phyloP scores from a whole-genome alignment of 2,113 vertebrate genomes.

The Ameiurus melas region DNA sequence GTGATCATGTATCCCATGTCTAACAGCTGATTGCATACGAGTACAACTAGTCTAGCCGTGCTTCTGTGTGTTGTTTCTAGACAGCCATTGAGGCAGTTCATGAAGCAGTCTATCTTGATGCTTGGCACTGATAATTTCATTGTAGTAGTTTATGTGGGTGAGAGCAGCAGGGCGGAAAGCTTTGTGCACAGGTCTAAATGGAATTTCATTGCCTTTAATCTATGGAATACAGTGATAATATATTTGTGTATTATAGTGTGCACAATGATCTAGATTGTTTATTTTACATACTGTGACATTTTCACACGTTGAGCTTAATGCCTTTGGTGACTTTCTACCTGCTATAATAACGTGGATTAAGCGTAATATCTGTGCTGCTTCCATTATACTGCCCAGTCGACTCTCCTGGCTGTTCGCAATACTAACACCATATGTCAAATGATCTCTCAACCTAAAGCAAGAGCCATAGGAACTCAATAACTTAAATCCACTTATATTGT shows the following conservation, averaged over 20 bases:
- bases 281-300: not conserved
- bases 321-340: not conserved
- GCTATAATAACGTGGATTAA: conserved; percentile 25
- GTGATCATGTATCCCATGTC: not conserved
- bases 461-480: conserved; percentile 39
- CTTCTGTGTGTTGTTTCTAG: conserved; percentile 19
- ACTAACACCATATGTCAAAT: conserved; percentile 40
- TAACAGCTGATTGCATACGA: not conserved
- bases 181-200: not conserved
- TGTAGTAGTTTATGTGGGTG: conserved; percentile 9
- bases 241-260: not conserved
- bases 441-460: conserved; percentile 44
- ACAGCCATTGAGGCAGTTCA: conserved; percentile 3
- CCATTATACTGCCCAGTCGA: conserved; percentile 25
- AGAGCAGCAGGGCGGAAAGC: not conserved
- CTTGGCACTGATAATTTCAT: conserved; percentile 29
- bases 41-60: not conserved
- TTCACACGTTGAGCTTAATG: not conserved
- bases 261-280: not conserved
- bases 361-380: conserved; percentile 23
- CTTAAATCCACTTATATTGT: conserved; percentile 39
- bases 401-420: conserved; percentile 36
- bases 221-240: not conserved
- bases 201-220: not conserved
- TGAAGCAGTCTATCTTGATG: conserved; percentile 32